phyloP scores from a whole-genome alignment of 2,113 vertebrate species.

The Rhipidura dahli region DNA sequence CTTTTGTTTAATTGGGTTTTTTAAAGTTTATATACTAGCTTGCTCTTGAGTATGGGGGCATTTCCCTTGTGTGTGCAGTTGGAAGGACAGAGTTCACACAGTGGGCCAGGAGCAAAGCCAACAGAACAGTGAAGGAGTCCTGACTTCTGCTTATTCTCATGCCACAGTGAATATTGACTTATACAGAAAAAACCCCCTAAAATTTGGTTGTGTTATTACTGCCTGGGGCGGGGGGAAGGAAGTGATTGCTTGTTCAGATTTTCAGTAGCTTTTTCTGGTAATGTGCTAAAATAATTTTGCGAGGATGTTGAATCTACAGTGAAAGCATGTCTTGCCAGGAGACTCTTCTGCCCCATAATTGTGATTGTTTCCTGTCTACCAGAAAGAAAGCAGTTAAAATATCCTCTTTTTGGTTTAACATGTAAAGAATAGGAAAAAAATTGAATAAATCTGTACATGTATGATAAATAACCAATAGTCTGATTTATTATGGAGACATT shows the following conservation, averaged over 20 bases:
- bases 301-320: neutral
- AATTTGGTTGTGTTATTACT: neutral
- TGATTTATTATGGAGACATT: neutral
- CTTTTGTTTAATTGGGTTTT: neutral
- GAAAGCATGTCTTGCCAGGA: neutral
- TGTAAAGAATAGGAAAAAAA: neutral
- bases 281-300: neutral
- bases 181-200: neutral
- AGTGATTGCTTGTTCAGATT: neutral
- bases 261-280: neutral
- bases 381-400: neutral
- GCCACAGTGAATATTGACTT: neutral
- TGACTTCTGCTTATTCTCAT: neutral
- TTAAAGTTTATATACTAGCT: neutral
- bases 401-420: neutral
- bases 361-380: neutral
- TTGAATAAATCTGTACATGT: neutral
- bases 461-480: neutral
- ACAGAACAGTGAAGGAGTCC: neutral
- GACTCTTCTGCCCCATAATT: neutral
- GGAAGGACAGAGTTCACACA: neutral
- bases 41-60: neutral
- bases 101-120: neutral
- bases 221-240: accelerated
- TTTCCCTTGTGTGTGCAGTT: neutral